Base-by-base conservation (phyloP, 1,140 invertebrate genomes). In the Marisa cornuarietis region DNA sequence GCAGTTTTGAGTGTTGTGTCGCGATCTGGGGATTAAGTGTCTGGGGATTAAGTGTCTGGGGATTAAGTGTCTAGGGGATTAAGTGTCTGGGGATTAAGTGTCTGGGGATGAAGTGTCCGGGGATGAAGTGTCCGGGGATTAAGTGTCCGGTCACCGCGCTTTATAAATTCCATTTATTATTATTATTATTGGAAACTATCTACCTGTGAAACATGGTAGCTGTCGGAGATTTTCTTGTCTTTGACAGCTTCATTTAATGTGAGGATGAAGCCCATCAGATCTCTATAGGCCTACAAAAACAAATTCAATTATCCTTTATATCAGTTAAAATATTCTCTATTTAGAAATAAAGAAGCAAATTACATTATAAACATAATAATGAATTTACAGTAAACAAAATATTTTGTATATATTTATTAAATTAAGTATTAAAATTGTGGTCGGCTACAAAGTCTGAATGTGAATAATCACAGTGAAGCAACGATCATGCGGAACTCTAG, bases 261-360 rank as follows among this genome's bases (percentile, higher is more conserved):
- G 79, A 94, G 93, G 85, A 98, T 94, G 89, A 97, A 98, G 10
- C 96, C 96, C 69, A 96, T 91, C 80, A 97, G 95, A 91, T 98
- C 96, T 93, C 95, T 88, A 65, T 92, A 93, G 79, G 91, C 90
- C 88, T 87, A 68, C 74, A 88, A 83, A 62, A 42, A 51, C 52
- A 71, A 68, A 42, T 54, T 20, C 31, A 9, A 72, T 31, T 26
- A 61, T 16, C 16, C 9, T 49, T n/a, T 9, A 18, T 58, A 1
- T 63, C 22, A 63, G 49, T 18, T 49, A 52, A 4, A 51, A 24
- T 16, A 52, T 26, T 8, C 26, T 49, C 0, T 49, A 22, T 51
- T 18, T 42, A 6, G 49, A 11, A 26, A 42, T 22, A 61, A 51
- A 16, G 20, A n/a, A n/a, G n/a, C n/a, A n/a, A n/a, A 65, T 49